Conservation (phyloP, 2,113 vertebrate genomes). For the Dendrocopos noguchii region DNA sequence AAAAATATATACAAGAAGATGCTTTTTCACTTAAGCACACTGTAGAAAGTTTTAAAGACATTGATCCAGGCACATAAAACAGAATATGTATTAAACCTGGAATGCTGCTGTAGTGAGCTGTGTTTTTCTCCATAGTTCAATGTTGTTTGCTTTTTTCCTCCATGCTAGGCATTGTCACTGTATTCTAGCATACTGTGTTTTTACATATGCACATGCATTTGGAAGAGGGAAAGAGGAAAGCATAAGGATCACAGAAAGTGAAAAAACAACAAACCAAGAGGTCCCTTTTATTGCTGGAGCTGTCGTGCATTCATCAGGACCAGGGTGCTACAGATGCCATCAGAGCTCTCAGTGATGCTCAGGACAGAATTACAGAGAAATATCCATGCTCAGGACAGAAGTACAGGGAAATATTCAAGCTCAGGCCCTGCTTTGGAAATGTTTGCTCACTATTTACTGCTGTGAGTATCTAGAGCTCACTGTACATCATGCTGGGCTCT, state of each 20-base stretch:
- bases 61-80: not conserved
- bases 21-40: not conserved
- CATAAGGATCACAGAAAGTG: not conserved
- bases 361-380: not conserved
- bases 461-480: not conserved
- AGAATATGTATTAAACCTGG: not conserved
- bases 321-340: not conserved
- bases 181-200: not conserved
- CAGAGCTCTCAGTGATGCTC: not conserved
- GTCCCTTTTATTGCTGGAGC: not conserved
- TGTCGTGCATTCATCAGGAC: not conserved
- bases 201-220: not conserved
- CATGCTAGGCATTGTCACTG: not conserved
- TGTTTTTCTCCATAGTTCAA: not conserved
- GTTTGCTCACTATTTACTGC: not conserved
- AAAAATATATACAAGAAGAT: constrained; percentile 36
- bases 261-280: not conserved
- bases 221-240: not conserved
- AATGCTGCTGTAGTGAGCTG: not conserved
- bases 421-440: not conserved
- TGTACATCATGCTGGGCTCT: fast-evolving
- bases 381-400: not conserved
- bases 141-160: not conserved
- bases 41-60: constrained; percentile 22
- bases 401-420: not conserved